Evolutionary conservation across 2,113 vertebrate species (phyloP).

Genomic region (Rhineura floridana): DNA sequence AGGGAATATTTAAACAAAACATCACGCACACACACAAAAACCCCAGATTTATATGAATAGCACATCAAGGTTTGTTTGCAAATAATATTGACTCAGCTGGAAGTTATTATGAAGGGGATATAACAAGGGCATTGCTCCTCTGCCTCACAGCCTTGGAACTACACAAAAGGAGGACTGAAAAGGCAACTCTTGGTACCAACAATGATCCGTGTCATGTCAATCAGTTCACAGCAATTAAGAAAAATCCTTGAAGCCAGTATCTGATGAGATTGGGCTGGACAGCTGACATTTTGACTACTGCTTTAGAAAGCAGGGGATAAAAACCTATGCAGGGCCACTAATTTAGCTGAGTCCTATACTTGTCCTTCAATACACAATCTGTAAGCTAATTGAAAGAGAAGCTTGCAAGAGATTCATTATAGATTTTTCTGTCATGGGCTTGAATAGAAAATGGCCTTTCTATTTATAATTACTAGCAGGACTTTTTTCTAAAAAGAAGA

Average conservation of each 20-base stretch:
- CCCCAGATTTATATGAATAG: no score
- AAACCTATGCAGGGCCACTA: neutral
- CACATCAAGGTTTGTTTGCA: neutral
- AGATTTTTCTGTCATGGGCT: neutral
- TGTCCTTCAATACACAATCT: neutral
- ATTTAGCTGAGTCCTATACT: neutral
- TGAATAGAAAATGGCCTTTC: conserved; percentile 29
- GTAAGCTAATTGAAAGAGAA: conserved; percentile 7
- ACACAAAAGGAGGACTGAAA: neutral
- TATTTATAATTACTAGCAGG: conserved; percentile 18
- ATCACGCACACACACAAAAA: no score
- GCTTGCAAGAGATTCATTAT: neutral
- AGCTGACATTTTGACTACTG: neutral
- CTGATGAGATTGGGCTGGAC: neutral
- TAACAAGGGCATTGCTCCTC: neutral
- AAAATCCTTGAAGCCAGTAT: neutral
- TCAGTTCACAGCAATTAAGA: neutral
- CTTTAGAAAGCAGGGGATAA: neutral
- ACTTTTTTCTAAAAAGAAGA: neutral
- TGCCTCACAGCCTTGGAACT: neutral
- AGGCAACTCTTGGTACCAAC: conserved; percentile 30
- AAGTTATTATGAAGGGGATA: neutral
- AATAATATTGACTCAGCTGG: neutral
- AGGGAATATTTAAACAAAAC: neutral
- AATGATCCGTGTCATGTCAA: neutral